A percentile compares a stretch with the other conserved stretches of the same genome.
These are phyloP conservation scores for Cherax destructor DNA, from an alignment of 1,140 invertebrate species.

Conservation along the genomic window DNA sequence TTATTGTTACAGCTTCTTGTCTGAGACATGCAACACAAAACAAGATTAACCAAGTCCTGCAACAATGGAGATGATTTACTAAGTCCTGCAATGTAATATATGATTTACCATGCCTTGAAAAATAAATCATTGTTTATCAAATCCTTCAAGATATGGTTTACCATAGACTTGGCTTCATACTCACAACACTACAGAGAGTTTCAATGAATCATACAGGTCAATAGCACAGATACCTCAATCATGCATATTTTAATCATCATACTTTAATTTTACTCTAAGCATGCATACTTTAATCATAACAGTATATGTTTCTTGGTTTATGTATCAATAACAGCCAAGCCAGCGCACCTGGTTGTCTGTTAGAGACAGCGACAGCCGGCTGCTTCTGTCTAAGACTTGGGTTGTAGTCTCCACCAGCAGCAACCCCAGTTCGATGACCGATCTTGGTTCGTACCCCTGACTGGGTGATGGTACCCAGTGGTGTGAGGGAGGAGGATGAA, in stretches of 20 bases:
- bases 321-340: too few species aligned
- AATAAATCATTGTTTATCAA: too few species aligned
- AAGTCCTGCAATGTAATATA: too few species aligned
- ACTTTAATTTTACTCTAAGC: too few species aligned
- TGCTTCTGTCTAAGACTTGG: neutral
- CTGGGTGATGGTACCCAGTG: slow-evolving; percentile 25
- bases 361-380: neutral
- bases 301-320: neutral
- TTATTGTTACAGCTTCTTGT: too few species aligned
- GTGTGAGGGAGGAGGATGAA: slow-evolving; percentile 15
- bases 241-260: too few species aligned
- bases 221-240: neutral
- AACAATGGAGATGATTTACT: too few species aligned
- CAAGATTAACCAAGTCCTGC: too few species aligned
- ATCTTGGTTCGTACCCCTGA: slow-evolving; percentile 16
- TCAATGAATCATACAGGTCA: neutral
- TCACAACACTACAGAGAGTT: neutral
- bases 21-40: too few species aligned
- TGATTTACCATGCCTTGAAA: too few species aligned
- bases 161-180: too few species aligned
- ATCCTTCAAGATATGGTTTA: too few species aligned
- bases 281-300: neutral
- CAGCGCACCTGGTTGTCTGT: neutral
- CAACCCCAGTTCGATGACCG: neutral
- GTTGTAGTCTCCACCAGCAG: neutral